Evolutionary conservation across 2,113 vertebrate species (phyloP).

Genomic region (Cynoglossus semilaevis): DNA sequence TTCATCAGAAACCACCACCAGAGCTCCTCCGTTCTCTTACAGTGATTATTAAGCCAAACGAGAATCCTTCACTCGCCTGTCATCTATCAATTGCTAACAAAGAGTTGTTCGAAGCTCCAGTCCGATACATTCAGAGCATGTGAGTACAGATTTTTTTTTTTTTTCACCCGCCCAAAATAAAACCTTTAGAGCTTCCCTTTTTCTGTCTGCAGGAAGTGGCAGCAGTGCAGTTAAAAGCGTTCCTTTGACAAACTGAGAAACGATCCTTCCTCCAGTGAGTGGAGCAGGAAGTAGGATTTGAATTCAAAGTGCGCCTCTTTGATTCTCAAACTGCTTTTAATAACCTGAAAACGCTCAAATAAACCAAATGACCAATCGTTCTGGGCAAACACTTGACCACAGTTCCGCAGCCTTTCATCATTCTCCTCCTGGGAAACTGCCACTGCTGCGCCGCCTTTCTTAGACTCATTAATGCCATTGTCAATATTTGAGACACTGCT

Average conservation of each 20-base stretch:
- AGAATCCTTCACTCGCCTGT: conserved; percentile 39
- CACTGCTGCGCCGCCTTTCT: conserved; percentile 22
- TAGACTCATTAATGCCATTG: conserved; percentile 42
- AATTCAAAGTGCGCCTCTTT: conserved; percentile 41
- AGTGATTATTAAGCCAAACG: conserved; percentile 39
- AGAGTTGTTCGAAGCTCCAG: conserved; percentile 50
- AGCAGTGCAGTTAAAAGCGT: conserved; percentile 51
- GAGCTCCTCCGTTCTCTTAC: conserved; percentile 25
- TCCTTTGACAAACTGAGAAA: conserved; percentile 65
- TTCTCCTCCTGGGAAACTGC: conserved; percentile 32
- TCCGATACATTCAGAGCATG: conserved; percentile 54
- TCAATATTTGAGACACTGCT: conserved; percentile 38
- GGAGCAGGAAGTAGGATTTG: neutral
- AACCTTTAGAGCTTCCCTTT: conserved; percentile 48
- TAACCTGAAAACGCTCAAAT: conserved; percentile 44
- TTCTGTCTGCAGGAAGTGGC: conserved; percentile 37
- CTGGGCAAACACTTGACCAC: conserved; percentile 60
- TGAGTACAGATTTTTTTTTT: conserved; percentile 44
- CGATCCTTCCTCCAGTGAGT: conserved; percentile 42
- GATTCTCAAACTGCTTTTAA: conserved; percentile 47
- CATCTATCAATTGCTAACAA: conserved; percentile 56
- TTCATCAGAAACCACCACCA: conserved; percentile 26
- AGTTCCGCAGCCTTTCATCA: conserved; percentile 50
- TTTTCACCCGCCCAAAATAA: conserved; percentile 14
- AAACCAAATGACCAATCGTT: conserved; percentile 55